A percentile compares a stretch with the other conserved stretches of the same genome.
Evolutionary conservation across 1,140 invertebrate genomes (phyloP).

Genomic region (Rhizoglyphus robini): DNA sequence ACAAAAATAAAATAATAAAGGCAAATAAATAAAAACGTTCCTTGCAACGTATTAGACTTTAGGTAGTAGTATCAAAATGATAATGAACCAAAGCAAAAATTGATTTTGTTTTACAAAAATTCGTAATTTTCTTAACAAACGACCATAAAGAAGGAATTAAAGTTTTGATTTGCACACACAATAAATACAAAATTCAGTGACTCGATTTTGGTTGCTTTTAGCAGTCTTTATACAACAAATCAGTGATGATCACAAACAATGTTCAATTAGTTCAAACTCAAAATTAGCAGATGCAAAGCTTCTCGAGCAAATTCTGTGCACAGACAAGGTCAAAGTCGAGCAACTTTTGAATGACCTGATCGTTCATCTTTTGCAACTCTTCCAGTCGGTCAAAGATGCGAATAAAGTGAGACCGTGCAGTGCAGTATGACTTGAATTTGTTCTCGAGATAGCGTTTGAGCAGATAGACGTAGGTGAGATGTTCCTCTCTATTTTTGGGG

Average conservation of each 20-base stretch:
- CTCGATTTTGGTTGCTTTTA: neutral
- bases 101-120: too few relatives aligned
- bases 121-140: neutral
- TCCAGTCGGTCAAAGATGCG: conserved; percentile 2
- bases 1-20: too few relatives aligned
- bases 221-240: neutral
- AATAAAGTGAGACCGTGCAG: conserved; percentile 10
- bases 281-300: neutral
- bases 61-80: too few relatives aligned
- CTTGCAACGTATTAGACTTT: too few relatives aligned
- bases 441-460: neutral
- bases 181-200: neutral
- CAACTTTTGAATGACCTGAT: conserved; percentile 6
- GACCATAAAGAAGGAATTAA: neutral
- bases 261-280: neutral
- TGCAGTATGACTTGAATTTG: neutral
- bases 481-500: neutral
- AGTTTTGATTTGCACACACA: neutral
- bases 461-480: neutral
- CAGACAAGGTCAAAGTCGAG: neutral
- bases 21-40: too few relatives aligned
- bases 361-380: neutral
- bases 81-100: too few relatives aligned
- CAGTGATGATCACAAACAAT: too few relatives aligned
- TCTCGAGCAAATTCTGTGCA: conserved; percentile 12